phyloP scores from a whole-genome alignment of 2,888 invertebrate species.

The Pharmacophagus antenor region DNA sequence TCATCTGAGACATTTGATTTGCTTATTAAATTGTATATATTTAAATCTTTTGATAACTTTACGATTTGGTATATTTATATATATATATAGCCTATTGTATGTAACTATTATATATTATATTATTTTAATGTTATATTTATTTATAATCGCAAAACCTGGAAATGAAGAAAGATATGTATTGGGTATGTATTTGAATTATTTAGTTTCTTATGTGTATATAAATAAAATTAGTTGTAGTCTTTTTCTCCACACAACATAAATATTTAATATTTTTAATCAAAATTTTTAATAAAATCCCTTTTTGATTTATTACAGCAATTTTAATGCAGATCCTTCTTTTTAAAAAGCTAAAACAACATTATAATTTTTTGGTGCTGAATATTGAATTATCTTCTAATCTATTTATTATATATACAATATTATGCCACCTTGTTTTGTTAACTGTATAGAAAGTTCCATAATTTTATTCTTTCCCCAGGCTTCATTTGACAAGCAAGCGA shows the following conservation, averaged over 20 bases:
- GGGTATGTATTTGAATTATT: slow-evolving; percentile 60
- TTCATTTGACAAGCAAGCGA: slow-evolving; percentile 92
- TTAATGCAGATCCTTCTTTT: no score
- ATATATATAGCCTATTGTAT: neutral
- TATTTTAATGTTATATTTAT: slow-evolving; percentile 16
- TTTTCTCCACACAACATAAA: neutral
- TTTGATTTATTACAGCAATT: no score
- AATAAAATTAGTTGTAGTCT: neutral
- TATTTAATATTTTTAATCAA: neutral
- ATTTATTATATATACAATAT: neutral
- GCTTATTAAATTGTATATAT: no score
- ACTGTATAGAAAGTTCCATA: no score
- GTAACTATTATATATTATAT: slow-evolving; percentile 15
- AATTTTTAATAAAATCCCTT: neutral
- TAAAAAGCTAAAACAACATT: no score
- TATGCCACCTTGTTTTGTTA: no score
- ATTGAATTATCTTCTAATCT: neutral
- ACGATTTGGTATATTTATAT: no score
- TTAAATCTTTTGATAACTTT: no score
- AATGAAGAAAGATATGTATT: slow-evolving; percentile 56
- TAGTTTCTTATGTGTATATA: neutral
- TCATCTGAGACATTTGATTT: no score
- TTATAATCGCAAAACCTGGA: slow-evolving; percentile 59
- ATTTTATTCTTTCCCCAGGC: no score
- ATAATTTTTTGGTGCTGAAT: no score